Base-by-base conservation (phyloP, 2,888 invertebrate species). In the Neuroscelio doddi region DNA sequence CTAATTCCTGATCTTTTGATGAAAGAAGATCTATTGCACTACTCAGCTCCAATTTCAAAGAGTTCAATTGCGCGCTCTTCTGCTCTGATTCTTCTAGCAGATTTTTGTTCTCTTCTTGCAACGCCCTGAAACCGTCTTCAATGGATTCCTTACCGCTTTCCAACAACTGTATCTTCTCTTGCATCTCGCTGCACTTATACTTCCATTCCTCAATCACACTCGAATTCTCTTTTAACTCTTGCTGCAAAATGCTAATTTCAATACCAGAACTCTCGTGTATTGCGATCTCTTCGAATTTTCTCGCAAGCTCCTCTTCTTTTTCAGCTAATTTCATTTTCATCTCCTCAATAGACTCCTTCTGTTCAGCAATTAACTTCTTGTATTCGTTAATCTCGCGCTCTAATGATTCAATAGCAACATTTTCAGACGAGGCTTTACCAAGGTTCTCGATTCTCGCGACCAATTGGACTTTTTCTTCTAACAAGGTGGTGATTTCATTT, bases 341-440 rank as follows among this genome's bases (percentile, higher is more conserved):
- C 21, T 87, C 86, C 36, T 87, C 86, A 2, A 88, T 80, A 65
- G 87, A 82, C 7, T 80, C 80, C 70, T 89, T 90, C 69, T 92
- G 88, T 59, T 89, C 87, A 59, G 88, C 87, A 45, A 91, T 89
- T 0, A 90, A 87, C 70, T 88, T 87, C 8, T 80, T 82, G 62
- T 84, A 90, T 86, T 81, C 88, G 34, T 78, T 74, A 21, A 84
- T 72, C 47, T 83, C 79, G 3, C 47, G 69, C 55, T 82, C 79
- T 26, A 85, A 71, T 1, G 71, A 57, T 12, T 63, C 64, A n/a
- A 77, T 34, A 4, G 62, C 57, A 44, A 69, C 69, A 15, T 17
- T 50, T 32, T 84, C 86, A 24, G 89, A 74, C 55, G 84, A 70
- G 69, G 87, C 80, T 67, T 84, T 75, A 87, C 84, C 26, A 90